Base-by-base conservation (phyloP, 2,797 vertebrate species). In the Allochrocebus solatus region DNA sequence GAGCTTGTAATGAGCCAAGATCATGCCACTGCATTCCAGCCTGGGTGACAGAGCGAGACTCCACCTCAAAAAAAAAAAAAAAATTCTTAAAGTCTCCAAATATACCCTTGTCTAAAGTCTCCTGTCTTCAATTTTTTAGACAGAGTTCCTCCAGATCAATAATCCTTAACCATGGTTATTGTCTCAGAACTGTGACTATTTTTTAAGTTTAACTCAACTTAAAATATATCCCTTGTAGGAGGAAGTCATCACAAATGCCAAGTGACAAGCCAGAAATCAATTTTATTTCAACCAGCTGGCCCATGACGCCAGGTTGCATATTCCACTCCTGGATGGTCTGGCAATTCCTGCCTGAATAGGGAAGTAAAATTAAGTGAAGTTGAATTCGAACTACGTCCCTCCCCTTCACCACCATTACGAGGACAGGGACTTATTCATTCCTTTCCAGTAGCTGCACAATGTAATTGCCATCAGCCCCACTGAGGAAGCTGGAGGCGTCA, bases 261-360 rank as follows among this genome's bases (percentile, higher is more conserved):
- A 70, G 4, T 43, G 43, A 87, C 2, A 53, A 26, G 61, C 59
- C 96, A 39, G 75, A 95, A 96, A 80, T 89, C 30, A 76, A n/a
- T 82, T 95, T 83, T 88, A 79, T 88, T 70, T 83, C 78, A 80
- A 59, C 41, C 85, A 82, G n/a, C 36, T 91, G 90, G 84, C 53
- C 78, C 81, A 30, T 5, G 33, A 84, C 0, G 0, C 39, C 24
- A 80, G 67, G 78, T 5, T 28, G 36, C 22, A 88, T 43, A 55
- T 24, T 75, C 81, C 11, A 30, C 36, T 55, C 33, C 16, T 3
- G 26, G 41, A 84, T 10, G 16, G 26, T 46, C 30, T 70, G 61
- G 70, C 36, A 67, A 36, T 21, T 30, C 21, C 84, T 74, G 30
- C 70, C 46, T 43, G 41, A 46, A 57, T 36, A 53, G 8, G 26